Evolutionary conservation across 2,888 invertebrate genomes (phyloP), one percentile per base, ranked within the genome.

Genomic region (Heliconius hortense): DNA sequence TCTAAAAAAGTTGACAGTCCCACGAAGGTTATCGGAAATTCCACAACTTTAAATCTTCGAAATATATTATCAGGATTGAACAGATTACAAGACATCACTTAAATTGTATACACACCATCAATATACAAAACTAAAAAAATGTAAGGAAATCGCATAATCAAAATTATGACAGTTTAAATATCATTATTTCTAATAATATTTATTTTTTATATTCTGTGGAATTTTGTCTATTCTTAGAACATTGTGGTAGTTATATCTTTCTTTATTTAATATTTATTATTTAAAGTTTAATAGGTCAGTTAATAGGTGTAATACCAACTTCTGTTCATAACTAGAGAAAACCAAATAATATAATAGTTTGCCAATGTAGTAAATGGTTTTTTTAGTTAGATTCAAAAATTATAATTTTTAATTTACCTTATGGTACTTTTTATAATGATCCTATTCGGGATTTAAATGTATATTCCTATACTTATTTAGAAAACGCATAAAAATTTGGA

Each of bases 21-120:
- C 56, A 93, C 90, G 68, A 87, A 91, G 18, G 91, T 90, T 79
- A 83, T 84, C 24, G 92, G 92, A 79, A 94, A 93, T 78, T 93
- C 92, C 26, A 94, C 79, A 13, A 93, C 83, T 81, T 89, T 86
- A 78, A 93, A 91, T 78, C 86, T 85, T 78, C 84, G 84, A 77
- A 92, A 93, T 60, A 91, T 84, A 78, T 87, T 89, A 79, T 93
- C 91, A 15, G 89, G 86, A 77, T 88, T 82, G 76, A 86, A 88
- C 56, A 74, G 75, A 24, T 82, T 80, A 82, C 93, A 92, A 13
- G 80, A 73, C 84, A 85, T 85, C 31, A 28, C 62, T 64, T 35
- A 72, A 74, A 71, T 69, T 28, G 15, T 53, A 60, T 26, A 72
- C 60, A 62, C 39, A 73, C 35, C 67, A 76, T 43, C 63, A 63